Evolutionary conservation across 2,797 vertebrate genomes (phyloP), one percentile per base, ranked within the genome.

Genomic region (Oreochromis grahami): DNA sequence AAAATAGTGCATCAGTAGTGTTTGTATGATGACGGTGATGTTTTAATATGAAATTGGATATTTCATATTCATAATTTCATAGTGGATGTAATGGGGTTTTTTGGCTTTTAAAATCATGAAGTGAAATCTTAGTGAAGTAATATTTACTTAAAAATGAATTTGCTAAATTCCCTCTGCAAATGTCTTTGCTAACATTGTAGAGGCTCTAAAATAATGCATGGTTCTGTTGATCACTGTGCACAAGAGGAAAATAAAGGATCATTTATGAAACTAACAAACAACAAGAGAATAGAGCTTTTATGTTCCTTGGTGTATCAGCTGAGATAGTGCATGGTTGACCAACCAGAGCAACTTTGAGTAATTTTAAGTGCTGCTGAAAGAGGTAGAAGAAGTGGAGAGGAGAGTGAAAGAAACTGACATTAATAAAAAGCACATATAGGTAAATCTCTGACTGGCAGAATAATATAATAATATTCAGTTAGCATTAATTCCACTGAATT

Each of bases 1-100:
- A 45, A 17, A 43, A 13, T 21, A 26, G 38, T 43, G 24, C 21
- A 43, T 43, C 12, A 43, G 65, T 43, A 43, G 21, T 4, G 41
- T 45, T 70, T 45, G 65, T 11, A 26, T 68, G 7, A 68, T 41
- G 36, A 68, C 1, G 3, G 2, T 0, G 5, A 43, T 68, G 63
- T 41, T 41, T 68, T 38, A 68, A 68, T 38, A 4, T 68, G 63
- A 63, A 63, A 63, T 36, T 63, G 32, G 58, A n/a, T 19, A 36
- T 63, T 63, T 63, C 17, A 8, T n/a, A 63, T 63, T 63, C 1
- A 63, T 12, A n/a, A 12, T 36, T 63, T 60, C 32, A 60, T 36
- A 36, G 6, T 63, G 58, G 17, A 36, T 63, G 36, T 60, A 34
- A 34, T 60, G 29, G 14, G 12, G 10, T 11, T 60, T 10, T 43